phyloP scores from a whole-genome alignment of 2,888 invertebrate genomes.

The Trachelus troglodyta region DNA sequence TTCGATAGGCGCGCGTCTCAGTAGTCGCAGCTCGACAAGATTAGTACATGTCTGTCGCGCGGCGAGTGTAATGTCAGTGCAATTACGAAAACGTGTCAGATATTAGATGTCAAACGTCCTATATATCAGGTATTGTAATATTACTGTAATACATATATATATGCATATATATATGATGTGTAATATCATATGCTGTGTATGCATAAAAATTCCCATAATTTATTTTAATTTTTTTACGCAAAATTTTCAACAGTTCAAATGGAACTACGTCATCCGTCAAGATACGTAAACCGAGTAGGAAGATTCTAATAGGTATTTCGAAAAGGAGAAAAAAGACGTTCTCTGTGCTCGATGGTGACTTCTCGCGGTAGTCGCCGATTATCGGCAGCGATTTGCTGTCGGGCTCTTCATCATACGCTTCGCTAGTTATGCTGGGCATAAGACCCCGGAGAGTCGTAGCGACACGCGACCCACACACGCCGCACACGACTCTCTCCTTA shows the following conservation, averaged over 20 bases:
- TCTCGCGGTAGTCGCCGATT: constrained; percentile 4
- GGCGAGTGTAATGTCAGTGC: too few relatives aligned
- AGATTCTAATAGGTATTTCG: neutral
- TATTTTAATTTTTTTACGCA: too few relatives aligned
- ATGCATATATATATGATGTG: too few relatives aligned
- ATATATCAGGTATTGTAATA: too few relatives aligned
- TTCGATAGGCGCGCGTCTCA: too few relatives aligned
- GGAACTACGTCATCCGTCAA: neutral
- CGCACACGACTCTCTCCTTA: constrained; percentile 43
- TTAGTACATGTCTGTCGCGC: too few relatives aligned
- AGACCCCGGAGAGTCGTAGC: constrained; percentile 33
- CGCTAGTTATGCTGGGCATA: constrained; percentile 48
- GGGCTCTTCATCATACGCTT: constrained; percentile 55
- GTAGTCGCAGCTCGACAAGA: too few relatives aligned
- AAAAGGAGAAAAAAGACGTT: neutral
- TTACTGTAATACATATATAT: too few relatives aligned
- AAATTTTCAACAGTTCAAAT: neutral
- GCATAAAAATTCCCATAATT: too few relatives aligned
- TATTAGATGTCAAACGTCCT: too few relatives aligned
- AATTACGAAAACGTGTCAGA: too few relatives aligned
- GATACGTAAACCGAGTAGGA: neutral
- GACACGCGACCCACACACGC: constrained; percentile 60
- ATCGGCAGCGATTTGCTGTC: constrained; percentile 42
- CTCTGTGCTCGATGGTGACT: neutral
- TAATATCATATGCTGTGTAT: too few relatives aligned